These are phyloP conservation scores for Oryzias sinensis DNA, from an alignment of 2,797 vertebrate species.

Conservation along the genomic window DNA sequence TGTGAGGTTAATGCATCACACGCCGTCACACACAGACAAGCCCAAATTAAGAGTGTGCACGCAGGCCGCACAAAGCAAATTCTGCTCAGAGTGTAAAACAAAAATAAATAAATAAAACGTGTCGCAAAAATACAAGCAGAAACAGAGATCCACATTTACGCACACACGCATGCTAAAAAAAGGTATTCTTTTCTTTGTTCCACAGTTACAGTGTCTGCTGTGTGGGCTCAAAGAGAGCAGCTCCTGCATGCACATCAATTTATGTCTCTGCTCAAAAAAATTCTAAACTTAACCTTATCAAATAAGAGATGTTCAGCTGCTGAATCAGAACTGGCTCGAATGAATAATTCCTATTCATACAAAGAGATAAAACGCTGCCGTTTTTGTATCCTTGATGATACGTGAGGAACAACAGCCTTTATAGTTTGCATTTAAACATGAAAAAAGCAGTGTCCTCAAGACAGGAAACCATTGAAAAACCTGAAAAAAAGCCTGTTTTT, in stretches of 20 bases:
- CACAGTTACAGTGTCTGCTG: slow-evolving; percentile 21
- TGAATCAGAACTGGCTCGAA: slow-evolving; percentile 1
- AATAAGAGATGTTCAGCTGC: slow-evolving; percentile 2
- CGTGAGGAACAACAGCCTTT: background rate
- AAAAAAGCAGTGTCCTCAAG: background rate
- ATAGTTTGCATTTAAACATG: background rate
- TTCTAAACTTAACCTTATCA: slow-evolving; percentile 11
- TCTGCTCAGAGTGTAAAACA: background rate
- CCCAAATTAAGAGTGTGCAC: slow-evolving; percentile 19
- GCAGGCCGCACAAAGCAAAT: slow-evolving; percentile 10
- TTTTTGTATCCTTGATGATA: background rate
- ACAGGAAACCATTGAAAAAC: background rate
- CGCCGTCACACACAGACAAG: slow-evolving; percentile 2
- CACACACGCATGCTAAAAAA: slow-evolving; percentile 21
- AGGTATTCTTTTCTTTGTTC: slow-evolving; percentile 32
- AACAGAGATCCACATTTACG: slow-evolving; percentile 19
- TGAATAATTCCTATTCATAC: slow-evolving; percentile 8
- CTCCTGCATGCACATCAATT: slow-evolving; percentile 21
- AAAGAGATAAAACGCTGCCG: background rate
- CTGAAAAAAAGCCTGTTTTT: background rate
- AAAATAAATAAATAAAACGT: background rate
- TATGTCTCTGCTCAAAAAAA: slow-evolving; percentile 9
- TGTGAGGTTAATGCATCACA: slow-evolving; percentile 24
- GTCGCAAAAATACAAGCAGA: slow-evolving; percentile 9
- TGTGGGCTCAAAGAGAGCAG: slow-evolving; percentile 32